Percentiles rank a stretch among this genome's conserved stretches.
Evolutionary conservation across 92 coral and sea anemone species (phyloP).

Genomic region (Palythoa grandiflora): DNA sequence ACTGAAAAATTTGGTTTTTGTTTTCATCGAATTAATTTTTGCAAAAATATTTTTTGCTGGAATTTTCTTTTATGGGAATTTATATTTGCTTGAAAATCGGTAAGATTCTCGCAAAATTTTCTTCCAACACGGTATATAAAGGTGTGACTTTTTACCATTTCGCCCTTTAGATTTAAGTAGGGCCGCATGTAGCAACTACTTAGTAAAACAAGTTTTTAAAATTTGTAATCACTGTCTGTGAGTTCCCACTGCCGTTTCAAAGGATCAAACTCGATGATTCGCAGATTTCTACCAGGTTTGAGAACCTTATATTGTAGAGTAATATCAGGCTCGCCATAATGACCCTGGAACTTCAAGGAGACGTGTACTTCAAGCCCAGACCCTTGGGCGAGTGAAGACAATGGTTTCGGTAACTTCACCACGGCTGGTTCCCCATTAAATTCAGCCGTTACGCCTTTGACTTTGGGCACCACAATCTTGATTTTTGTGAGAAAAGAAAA

Average conservation of each 20-base stretch:
- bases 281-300: constrained; percentile 35
- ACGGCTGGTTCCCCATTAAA: constrained; percentile 49
- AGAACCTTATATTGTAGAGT: constrained; percentile 51
- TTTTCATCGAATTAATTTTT: no score
- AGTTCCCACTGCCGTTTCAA: constrained; percentile 19
- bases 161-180: neutral
- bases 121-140: no score
- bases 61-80: no score
- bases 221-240: constrained; percentile 10
- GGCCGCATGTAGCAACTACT: neutral
- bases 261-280: constrained; percentile 43
- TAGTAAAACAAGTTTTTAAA: neutral
- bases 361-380: constrained; percentile 53
- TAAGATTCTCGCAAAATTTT: no score
- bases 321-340: constrained; percentile 74
- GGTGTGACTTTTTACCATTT: neutral
- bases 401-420: constrained; percentile 39
- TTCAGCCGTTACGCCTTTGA: neutral
- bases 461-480: constrained; percentile 45
- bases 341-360: constrained; percentile 70
- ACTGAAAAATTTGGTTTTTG: no score
- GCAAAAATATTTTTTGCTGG: no score
- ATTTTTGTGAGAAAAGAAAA: constrained; percentile 66
- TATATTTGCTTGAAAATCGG: no score
- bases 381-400: constrained; percentile 29